Evolutionary conservation across 2,888 invertebrate genomes (phyloP).

Genomic region (Lepidocyrtinus sp.): DNA sequence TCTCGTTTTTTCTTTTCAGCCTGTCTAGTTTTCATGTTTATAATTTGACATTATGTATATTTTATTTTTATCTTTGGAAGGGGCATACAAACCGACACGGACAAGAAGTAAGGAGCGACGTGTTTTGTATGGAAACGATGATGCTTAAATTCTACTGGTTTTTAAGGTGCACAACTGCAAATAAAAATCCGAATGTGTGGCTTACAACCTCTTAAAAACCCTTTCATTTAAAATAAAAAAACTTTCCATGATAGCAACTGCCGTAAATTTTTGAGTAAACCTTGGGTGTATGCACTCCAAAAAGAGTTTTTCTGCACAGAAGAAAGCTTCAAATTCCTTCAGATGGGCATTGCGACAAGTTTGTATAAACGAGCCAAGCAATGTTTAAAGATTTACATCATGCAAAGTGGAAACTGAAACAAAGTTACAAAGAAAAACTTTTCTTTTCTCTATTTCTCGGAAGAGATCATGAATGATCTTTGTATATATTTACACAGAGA

Average conservation of each 20-base stretch:
- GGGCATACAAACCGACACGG: background rate
- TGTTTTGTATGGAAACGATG: constrained; percentile 6
- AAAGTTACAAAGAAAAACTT: too few species aligned
- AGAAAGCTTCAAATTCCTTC: background rate
- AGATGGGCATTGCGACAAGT: too few species aligned
- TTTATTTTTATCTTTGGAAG: background rate
- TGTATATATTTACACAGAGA: background rate
- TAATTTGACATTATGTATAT: constrained; percentile 43
- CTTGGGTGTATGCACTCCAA: background rate
- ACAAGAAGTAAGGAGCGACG: background rate
- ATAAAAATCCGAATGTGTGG: background rate
- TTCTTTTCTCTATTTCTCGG: background rate
- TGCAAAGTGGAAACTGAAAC: too few species aligned
- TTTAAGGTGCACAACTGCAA: background rate
- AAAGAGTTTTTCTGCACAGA: background rate
- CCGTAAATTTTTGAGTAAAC: background rate
- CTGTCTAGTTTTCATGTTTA: constrained; percentile 34
- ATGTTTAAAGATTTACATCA: too few species aligned
- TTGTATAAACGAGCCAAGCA: too few species aligned
- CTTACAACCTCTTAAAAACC: too few species aligned
- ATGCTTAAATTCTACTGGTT: background rate
- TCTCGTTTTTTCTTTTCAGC: background rate
- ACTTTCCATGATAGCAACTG: background rate
- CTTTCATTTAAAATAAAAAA: constrained; percentile 8
- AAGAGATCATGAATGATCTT: background rate